These are phyloP conservation scores for Rissa tridactyla DNA, from an alignment of 2,113 vertebrate genomes.

Conservation along the genomic window DNA sequence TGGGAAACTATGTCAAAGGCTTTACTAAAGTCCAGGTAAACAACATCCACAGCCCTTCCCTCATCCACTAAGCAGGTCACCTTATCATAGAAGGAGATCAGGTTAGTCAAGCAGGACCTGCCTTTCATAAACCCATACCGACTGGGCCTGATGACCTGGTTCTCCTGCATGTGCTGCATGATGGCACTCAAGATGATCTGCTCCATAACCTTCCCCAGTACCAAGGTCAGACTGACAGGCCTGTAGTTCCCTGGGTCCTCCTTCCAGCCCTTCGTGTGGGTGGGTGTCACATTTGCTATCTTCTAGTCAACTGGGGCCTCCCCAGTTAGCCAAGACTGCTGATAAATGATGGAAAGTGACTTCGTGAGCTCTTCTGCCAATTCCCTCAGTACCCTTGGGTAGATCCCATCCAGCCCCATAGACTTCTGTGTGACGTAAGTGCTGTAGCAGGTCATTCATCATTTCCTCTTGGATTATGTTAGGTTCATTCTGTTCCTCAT, in stretches of 20 bases:
- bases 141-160: background rate
- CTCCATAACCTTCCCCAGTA: background rate
- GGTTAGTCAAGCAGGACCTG: background rate
- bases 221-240: background rate
- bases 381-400: background rate
- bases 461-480: background rate
- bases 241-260: background rate
- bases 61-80: background rate
- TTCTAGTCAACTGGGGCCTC: background rate
- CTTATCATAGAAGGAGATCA: background rate
- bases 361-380: background rate
- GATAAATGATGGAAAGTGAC: background rate
- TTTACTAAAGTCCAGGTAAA: background rate
- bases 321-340: background rate
- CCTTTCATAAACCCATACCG: background rate
- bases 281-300: background rate
- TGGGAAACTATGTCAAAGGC: background rate
- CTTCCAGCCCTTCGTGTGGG: background rate
- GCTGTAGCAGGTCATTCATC: background rate
- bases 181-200: background rate
- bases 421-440: background rate
- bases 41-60: background rate
- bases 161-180: background rate
- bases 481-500: background rate
- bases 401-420: background rate